Evolutionary conservation across 2,888 invertebrate genomes (phyloP).

Genomic region (Bembecia ichneumoniformis): DNA sequence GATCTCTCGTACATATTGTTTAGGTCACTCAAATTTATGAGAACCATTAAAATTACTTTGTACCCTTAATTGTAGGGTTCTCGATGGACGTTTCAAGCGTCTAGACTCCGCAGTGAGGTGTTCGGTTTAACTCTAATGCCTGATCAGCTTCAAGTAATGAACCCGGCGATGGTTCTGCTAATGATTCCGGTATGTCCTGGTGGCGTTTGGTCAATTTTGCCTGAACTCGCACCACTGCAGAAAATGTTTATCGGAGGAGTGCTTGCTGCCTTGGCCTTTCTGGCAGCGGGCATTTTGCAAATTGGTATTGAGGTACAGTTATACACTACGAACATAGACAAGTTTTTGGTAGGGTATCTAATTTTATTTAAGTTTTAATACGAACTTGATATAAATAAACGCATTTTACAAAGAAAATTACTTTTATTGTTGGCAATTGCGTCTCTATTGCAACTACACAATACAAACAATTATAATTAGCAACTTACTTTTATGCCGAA

Average conservation of each 20-base stretch:
- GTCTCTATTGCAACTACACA: neutral
- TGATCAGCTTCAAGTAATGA: slow-evolving; percentile 86
- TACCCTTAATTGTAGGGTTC: slow-evolving; percentile 66
- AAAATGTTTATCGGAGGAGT: slow-evolving; percentile 84
- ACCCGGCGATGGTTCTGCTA: slow-evolving; percentile 79
- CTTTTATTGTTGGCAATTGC: neutral
- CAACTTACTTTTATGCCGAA: neutral
- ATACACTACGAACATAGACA: neutral
- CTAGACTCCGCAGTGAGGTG: slow-evolving; percentile 75
- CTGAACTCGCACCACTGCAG: slow-evolving; percentile 73
- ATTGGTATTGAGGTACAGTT: slow-evolving; percentile 58
- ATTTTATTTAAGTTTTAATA: neutral
- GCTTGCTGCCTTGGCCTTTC: slow-evolving; percentile 76
- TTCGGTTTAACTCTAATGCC: slow-evolving; percentile 73
- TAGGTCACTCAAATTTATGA: no score
- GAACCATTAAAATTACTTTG: no score
- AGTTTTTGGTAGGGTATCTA: neutral
- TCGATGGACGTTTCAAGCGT: slow-evolving; percentile 85
- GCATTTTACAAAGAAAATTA: no score
- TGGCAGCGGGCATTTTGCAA: slow-evolving; percentile 76
- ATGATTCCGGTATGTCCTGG: slow-evolving; percentile 78
- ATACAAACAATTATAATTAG: neutral
- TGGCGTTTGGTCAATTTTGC: slow-evolving; percentile 51
- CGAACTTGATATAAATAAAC: no score
- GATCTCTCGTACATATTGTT: no score